Percentiles rank a stretch among this genome's conserved stretches.
Conservation (phyloP, 2,888 invertebrate species). For the Amaurobius ferox region DNA sequence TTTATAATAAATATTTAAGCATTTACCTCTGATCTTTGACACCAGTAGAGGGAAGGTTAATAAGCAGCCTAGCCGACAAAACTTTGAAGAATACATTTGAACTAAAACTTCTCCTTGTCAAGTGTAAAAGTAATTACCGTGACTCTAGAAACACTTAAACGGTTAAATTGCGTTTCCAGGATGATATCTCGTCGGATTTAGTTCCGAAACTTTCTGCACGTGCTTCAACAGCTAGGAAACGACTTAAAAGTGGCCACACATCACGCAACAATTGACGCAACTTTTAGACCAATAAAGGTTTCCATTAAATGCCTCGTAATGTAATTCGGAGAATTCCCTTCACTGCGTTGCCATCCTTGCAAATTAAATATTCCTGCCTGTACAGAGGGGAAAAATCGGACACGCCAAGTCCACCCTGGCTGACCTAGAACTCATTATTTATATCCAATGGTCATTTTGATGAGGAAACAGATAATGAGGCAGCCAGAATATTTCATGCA, state of each 20-base stretch:
- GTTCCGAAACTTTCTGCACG: not conserved
- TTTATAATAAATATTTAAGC: no score
- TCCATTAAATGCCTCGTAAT: not conserved
- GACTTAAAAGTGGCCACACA: not conserved
- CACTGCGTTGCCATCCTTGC: not conserved
- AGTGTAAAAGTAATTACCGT: conserved; percentile 1
- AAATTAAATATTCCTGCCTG: not conserved
- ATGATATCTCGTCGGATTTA: not conserved
- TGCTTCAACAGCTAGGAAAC: not conserved
- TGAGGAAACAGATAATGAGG: no score
- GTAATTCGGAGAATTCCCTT: not conserved
- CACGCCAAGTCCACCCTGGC: not conserved
- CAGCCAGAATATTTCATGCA: no score
- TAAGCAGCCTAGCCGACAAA: no score
- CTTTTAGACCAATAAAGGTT: conserved; percentile 16
- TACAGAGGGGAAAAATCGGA: not conserved
- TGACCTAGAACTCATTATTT: not conserved
- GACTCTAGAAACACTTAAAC: not conserved
- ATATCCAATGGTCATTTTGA: not conserved
- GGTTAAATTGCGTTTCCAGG: not conserved
- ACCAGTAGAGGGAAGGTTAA: no score
- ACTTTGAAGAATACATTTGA: no score
- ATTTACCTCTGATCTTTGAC: no score
- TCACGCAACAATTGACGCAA: not conserved
- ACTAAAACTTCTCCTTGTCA: no score